Evolutionary conservation across 1,140 invertebrate species (phyloP), one percentile per base, ranked within the genome.

Genomic region (Bombus confusus): DNA sequence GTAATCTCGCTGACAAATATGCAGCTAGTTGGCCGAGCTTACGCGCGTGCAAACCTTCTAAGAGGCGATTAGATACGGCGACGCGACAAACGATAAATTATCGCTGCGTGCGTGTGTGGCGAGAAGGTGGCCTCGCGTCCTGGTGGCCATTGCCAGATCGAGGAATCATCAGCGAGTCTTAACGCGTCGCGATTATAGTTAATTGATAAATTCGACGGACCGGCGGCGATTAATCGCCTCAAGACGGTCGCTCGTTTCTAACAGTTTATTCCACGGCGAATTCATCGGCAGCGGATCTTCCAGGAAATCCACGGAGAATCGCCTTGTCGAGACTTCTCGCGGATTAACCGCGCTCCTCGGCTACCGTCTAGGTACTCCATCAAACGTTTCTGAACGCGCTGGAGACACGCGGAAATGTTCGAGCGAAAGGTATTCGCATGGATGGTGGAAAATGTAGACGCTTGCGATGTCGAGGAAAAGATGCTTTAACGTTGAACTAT

Each of bases 191-290:
- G 89, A 91, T 91, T 90, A 90, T 90, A 89, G 87, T 82, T 91
- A 91, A 91, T 91, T 91, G 90, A 91, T 91, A 91, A 91, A 91
- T 91, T 91, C 90, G 90, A 90, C 80, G 87, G 84, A 22, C 41
- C 69, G 39, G 34, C 71, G 52, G 87, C 83, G 71, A 91, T 90
- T 88, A 87, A 91, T 91, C 87, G 85, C 83, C 39, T 41, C 47
- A 52, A 52, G 47, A 52, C 47, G 18, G 18, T 22, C 47, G 37
- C 76, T 76, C 76, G 80, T 87, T 86, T 64, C 88, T 86, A 88
- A 83, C 80, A 80, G 88, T 87, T 90, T 82, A 37, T 87, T 78
- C 75, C 59, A 18, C 34, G 34, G 78, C 69, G 47, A 68, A 82
- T 84, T 73, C 71, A 81, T 88, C 80, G 64, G 13, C 52, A 1